phyloP scores from a whole-genome alignment of 2,797 vertebrate genomes.

The Enteromius unitaeniatus region DNA sequence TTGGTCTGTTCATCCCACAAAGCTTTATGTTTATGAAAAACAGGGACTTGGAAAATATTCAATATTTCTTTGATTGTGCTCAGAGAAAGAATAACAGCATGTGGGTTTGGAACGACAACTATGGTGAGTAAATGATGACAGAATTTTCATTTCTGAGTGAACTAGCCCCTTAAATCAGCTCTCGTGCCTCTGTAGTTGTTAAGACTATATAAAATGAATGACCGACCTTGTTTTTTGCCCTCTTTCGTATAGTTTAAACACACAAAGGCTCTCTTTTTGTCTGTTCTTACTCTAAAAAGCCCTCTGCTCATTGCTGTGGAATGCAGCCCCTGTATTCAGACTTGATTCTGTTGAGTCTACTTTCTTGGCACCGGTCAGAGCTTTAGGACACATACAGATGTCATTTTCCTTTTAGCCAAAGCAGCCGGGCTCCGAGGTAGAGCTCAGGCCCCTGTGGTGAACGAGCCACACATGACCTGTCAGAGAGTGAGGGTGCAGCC shows the following conservation, averaged over 20 bases:
- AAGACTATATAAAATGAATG: conserved; percentile 34
- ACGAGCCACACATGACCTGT: conserved; percentile 60
- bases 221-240: conserved; percentile 53
- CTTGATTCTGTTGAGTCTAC: conserved; percentile 61
- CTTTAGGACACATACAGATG: conserved; percentile 54
- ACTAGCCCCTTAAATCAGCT: neutral
- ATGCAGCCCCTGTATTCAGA: conserved; percentile 61
- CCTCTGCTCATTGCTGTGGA: conserved; percentile 58
- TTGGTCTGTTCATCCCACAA: conserved; percentile 6
- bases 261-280: conserved; percentile 33
- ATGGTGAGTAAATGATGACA: neutral
- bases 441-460: conserved; percentile 41
- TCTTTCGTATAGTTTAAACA: conserved; percentile 45
- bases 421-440: conserved; percentile 47
- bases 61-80: conserved; percentile 11
- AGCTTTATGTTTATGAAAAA: conserved; percentile 29
- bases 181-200: conserved; percentile 38
- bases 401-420: conserved; percentile 52
- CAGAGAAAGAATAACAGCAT: neutral
- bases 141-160: conserved; percentile 1
- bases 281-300: conserved; percentile 46
- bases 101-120: neutral
- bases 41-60: conserved; percentile 3
- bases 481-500: conserved; percentile 49
- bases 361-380: conserved; percentile 56